Conservation (phyloP, 2,888 invertebrate genomes). For the Lomographa bimaculata region DNA sequence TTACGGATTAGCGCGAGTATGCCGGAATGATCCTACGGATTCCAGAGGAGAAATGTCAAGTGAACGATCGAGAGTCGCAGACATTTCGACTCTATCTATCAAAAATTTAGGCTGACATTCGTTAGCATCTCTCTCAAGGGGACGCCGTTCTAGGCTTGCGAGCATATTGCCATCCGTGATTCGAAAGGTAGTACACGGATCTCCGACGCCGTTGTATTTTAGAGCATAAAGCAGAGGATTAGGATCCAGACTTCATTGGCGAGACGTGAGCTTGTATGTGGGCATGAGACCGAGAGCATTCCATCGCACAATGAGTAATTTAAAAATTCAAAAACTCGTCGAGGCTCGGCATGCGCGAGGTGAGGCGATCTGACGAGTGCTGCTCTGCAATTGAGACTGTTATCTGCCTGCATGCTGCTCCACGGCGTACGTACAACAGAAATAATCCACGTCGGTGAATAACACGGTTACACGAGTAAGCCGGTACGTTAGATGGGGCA, state of each 20-base stretch:
- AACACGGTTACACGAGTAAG: constrained; percentile 59
- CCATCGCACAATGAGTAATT: constrained; percentile 84
- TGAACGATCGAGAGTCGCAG: constrained; percentile 53
- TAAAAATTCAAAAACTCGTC: constrained; percentile 85
- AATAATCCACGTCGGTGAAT: constrained; percentile 54
- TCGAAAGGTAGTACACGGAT: constrained; percentile 48
- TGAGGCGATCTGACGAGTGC: constrained; percentile 73
- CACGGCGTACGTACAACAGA: constrained; percentile 45
- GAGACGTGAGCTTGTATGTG: constrained; percentile 44
- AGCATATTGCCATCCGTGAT: constrained; percentile 48
- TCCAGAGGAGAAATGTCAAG: constrained; percentile 57
- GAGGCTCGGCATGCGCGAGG: constrained; percentile 68
- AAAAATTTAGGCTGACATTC: constrained; percentile 79
- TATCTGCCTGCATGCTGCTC: constrained; percentile 67
- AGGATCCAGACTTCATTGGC: constrained; percentile 66
- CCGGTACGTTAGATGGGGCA: constrained; percentile 37
- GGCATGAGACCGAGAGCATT: constrained; percentile 67
- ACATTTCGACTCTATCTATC: constrained; percentile 74
- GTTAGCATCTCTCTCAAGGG: constrained; percentile 72
- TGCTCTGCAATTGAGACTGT: constrained; percentile 77
- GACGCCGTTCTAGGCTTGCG: constrained; percentile 71
- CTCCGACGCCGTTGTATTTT: constrained; percentile 50
- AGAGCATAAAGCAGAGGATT: constrained; percentile 57
- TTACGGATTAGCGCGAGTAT: constrained; percentile 68
- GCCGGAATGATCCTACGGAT: constrained; percentile 55